These are phyloP conservation scores for Heliconius himera DNA, from an alignment of 1,140 invertebrate species.

Conservation along the genomic window DNA sequence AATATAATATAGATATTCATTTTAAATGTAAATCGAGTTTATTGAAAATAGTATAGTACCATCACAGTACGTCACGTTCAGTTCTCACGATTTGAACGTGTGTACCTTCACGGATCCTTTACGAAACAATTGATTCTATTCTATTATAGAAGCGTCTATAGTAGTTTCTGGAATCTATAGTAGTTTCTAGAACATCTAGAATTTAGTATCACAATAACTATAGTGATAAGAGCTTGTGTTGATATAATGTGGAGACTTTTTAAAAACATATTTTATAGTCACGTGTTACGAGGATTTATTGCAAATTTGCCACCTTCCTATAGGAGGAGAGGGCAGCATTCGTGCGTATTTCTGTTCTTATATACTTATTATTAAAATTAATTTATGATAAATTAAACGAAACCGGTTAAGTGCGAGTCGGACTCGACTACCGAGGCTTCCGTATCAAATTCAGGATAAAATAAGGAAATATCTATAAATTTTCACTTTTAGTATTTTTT, in stretches of 20 bases:
- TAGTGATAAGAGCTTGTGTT: slow-evolving; percentile 5
- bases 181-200: neutral
- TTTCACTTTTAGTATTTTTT: no score
- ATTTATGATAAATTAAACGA: neutral
- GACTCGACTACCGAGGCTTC: no score
- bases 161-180: no score
- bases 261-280: neutral
- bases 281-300: neutral
- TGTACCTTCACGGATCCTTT: neutral
- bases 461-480: no score
- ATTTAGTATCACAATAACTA: neutral
- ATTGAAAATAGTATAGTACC: neutral
- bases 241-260: neutral
- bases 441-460: no score
- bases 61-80: neutral
- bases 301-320: neutral
- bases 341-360: neutral
- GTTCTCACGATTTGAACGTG: neutral
- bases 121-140: neutral
- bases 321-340: neutral
- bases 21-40: neutral
- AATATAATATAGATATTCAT: neutral
- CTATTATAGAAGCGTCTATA: neutral
- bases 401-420: no score
- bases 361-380: neutral